Base-by-base conservation (phyloP, 2,113 vertebrate species). In the Muscicapa adusta region DNA sequence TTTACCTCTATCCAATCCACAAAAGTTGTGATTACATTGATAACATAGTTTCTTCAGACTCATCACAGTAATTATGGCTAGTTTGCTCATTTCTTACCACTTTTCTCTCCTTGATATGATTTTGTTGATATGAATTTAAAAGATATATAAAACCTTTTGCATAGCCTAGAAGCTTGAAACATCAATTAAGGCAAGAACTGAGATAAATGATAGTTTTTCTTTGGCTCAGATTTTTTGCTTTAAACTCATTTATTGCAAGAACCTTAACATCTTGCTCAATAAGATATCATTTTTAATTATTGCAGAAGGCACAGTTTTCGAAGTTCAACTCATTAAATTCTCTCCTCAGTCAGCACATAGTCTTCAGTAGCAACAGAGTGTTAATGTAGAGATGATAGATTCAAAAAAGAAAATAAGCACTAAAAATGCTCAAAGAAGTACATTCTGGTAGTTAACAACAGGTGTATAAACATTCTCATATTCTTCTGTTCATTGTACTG, bases 181-280 rank as follows among this genome's bases (percentile, higher is more conserved):
- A 91, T 34, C 50, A 89, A 71, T 68, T 25, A 75, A 57, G 29
- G 34, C 45, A 95, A 80, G 51, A 86, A 80, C 23, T 18, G 38
- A 92, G 47, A 92, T 66, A 92, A 91, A 76, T 2, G 0, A 88
- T 33, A 84, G 63, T 18, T 34, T 73, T 93, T 88, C 53, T 84
- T 85, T 53, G 58, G 60, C 47, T 90, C 66, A 61, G 23, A 76
- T 85, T 88, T 94, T 51, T 85, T 88, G 34, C 82, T 83, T 88
- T 85, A 86, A 90, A 72, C 50, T 90, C 67, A 88, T 88, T 93
- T 89, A 85, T 58, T 63, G 8, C 63, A 90, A 95, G 67, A 91
- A 80, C 9, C 7, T 77, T 83, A 90, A 54, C 18, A 78, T 63
- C 83, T 86, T 74, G 29, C 43, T 71, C 31, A 91, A 31, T 38